Conservation (phyloP, 2,888 invertebrate species). For the Thereva nobilitata region DNA sequence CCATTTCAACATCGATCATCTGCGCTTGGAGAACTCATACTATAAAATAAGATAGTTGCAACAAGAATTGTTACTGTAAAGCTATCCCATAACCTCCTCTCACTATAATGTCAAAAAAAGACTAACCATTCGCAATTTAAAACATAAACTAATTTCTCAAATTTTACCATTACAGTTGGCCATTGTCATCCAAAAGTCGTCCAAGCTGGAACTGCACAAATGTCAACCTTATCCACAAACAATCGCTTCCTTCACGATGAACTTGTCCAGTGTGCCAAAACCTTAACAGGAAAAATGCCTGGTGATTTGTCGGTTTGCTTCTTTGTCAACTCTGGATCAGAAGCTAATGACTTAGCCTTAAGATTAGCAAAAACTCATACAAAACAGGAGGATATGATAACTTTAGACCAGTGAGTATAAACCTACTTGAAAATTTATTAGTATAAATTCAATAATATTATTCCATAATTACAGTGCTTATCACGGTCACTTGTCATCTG, state of each 20-base stretch:
- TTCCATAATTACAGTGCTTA: slow-evolving; percentile 77
- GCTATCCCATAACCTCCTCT: too few species aligned
- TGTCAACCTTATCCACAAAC: slow-evolving; percentile 91
- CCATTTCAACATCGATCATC: too few species aligned
- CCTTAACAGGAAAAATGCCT: slow-evolving; percentile 82
- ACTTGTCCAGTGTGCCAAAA: slow-evolving; percentile 86
- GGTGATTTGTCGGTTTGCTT: slow-evolving; percentile 84
- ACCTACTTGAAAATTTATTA: neutral
- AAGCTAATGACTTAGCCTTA: slow-evolving; percentile 96
- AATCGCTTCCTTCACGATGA: slow-evolving; percentile 96
- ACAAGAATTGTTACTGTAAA: too few species aligned
- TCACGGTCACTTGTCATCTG: slow-evolving; percentile 95
- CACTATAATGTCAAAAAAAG: too few species aligned
- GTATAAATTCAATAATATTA: slow-evolving; percentile 52
- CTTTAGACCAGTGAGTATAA: slow-evolving; percentile 91
- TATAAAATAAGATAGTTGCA: too few species aligned
- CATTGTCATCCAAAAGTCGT: slow-evolving; percentile 97
- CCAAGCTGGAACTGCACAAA: slow-evolving; percentile 86
- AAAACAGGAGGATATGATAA: slow-evolving; percentile 84
- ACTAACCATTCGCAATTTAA: too few species aligned
- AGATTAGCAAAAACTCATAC: slow-evolving; percentile 89
- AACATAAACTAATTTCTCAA: slow-evolving; percentile 13
- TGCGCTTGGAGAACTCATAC: too few species aligned
- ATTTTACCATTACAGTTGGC: slow-evolving; percentile 73
- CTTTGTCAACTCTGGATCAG: slow-evolving; percentile 98